Conservation (phyloP, 2,113 vertebrate species). For the Lipotes vexillifer region DNA sequence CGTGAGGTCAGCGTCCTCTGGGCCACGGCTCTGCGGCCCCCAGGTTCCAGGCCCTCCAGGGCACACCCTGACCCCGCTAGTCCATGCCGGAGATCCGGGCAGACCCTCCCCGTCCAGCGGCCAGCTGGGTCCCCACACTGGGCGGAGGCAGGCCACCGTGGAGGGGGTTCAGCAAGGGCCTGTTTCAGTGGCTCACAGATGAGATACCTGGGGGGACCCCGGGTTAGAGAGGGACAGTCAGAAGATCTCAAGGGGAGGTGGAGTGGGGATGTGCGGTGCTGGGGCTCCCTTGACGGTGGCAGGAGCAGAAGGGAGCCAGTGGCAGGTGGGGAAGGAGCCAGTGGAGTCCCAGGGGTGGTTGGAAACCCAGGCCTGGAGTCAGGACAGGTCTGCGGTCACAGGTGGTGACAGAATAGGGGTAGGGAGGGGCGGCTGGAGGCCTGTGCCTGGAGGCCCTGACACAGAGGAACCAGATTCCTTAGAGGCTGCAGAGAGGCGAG, state of each 20-base stretch:
- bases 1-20: not conserved
- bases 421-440: not conserved
- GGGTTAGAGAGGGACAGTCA: not conserved
- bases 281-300: not conserved
- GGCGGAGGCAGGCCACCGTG: fast-evolving
- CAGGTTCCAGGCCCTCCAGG: too few species aligned
- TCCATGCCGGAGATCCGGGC: not conserved
- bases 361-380: too few species aligned
- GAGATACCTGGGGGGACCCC: not conserved
- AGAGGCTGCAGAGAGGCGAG: not conserved
- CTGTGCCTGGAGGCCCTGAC: not conserved
- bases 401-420: too few species aligned
- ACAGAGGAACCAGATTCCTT: not conserved
- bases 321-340: not conserved
- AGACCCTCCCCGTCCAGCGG: fast-evolving
- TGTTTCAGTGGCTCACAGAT: not conserved
- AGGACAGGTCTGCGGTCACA: not conserved
- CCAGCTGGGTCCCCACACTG: not conserved
- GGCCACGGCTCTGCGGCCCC: not conserved
- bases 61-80: not conserved
- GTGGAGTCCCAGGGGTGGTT: not conserved
- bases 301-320: not conserved
- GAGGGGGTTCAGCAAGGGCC: not conserved
- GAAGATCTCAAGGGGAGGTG: not conserved
- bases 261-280: not conserved